Evolutionary conservation across 1,140 invertebrate species (phyloP).

Genomic region (Hesperophylax magnus): DNA sequence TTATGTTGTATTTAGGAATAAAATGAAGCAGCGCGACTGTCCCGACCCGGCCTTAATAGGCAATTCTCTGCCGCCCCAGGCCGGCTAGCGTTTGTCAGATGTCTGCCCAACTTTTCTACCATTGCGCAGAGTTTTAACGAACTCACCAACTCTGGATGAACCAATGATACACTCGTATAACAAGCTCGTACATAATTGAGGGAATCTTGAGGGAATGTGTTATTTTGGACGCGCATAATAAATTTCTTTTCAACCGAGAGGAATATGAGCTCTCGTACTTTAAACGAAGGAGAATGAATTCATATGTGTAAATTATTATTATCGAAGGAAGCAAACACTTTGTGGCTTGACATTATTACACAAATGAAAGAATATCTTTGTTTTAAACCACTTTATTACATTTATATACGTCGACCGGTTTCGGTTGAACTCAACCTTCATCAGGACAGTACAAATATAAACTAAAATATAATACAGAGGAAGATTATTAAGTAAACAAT

Average conservation of each 20-base stretch:
- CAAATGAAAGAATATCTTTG: too few relatives aligned
- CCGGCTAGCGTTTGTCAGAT: background rate
- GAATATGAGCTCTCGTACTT: too few relatives aligned
- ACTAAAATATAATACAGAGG: too few relatives aligned
- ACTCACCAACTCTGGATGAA: constrained; percentile 7
- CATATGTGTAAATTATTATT: too few relatives aligned
- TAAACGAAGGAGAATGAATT: too few relatives aligned
- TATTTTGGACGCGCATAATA: background rate
- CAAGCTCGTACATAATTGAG: constrained; percentile 7
- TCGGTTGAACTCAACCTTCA: too few relatives aligned
- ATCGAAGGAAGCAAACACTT: too few relatives aligned
- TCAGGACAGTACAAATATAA: too few relatives aligned
- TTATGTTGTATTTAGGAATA: constrained; percentile 17
- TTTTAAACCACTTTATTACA: too few relatives aligned
- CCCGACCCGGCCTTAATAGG: background rate
- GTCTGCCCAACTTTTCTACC: constrained; percentile 13
- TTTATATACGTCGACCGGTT: too few relatives aligned
- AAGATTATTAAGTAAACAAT: too few relatives aligned
- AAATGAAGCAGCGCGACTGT: background rate
- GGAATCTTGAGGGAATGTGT: background rate
- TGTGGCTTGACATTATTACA: too few relatives aligned
- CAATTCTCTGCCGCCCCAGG: background rate
- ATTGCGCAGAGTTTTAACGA: constrained; percentile 5
- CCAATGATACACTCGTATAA: background rate
- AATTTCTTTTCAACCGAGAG: background rate